A percentile compares a stretch with the other conserved stretches of the same genome.
phyloP scores from a whole-genome alignment of 2,113 vertebrate genomes.

The Campylomormyrus tamandua region DNA sequence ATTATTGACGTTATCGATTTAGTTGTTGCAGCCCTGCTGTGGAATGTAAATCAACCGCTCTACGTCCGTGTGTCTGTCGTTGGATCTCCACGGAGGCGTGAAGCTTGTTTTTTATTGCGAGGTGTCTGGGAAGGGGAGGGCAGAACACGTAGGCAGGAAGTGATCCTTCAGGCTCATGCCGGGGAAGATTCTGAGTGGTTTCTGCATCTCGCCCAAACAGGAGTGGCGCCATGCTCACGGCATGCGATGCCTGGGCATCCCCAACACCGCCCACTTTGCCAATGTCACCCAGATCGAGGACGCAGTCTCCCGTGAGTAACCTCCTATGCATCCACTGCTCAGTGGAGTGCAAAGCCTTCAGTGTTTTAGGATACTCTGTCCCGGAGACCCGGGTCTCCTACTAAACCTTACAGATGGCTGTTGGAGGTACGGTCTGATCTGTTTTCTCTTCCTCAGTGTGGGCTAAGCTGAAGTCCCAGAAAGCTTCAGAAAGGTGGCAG shows the following conservation, averaged over 20 bases:
- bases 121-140: neutral
- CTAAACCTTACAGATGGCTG: neutral
- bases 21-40: neutral
- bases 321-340: neutral
- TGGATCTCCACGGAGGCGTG: neutral
- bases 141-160: neutral
- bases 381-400: neutral
- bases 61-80: neutral
- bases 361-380: neutral
- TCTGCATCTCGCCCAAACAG: slow-evolving; percentile 44
- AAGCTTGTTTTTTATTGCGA: neutral
- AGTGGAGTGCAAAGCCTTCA: neutral
- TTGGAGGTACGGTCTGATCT: neutral
- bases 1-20: neutral
- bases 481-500: slow-evolving; percentile 92
- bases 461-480: slow-evolving; percentile 95
- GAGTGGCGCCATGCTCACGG: slow-evolving; percentile 97
- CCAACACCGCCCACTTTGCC: slow-evolving; percentile 94
- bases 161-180: neutral
- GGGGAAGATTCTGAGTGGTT: neutral
- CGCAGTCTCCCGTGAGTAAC: slow-evolving; percentile 82
- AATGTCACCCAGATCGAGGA: slow-evolving; percentile 98
- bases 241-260: slow-evolving; percentile 94
- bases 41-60: neutral
- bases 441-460: slow-evolving; percentile 65